Evolutionary conservation across 1,140 invertebrate genomes (phyloP).

Genomic region (Cydia amplana): DNA sequence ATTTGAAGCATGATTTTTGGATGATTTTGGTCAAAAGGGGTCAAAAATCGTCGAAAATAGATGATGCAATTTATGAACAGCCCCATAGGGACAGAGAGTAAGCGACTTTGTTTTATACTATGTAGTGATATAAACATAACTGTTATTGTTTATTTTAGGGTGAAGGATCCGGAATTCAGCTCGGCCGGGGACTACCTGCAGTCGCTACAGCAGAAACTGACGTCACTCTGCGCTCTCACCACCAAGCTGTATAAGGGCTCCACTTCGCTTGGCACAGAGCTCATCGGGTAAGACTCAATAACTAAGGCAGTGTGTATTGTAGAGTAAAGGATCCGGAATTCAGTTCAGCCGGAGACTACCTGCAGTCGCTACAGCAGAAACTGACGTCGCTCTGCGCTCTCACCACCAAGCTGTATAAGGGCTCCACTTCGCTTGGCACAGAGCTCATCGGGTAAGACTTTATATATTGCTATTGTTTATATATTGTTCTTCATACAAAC

Average conservation of each 20-base stretch:
- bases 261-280: conserved; percentile 48
- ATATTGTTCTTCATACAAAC: no score
- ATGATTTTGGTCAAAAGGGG: no score
- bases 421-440: conserved; percentile 46
- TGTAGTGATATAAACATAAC: no score
- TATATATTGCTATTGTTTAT: no score
- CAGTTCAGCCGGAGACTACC: conserved; percentile 57
- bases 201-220: conserved; percentile 62
- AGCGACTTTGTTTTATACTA: no score
- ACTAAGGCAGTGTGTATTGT: neutral
- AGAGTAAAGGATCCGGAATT: conserved; percentile 70
- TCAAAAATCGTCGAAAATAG: no score
- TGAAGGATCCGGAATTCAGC: conserved; percentile 65
- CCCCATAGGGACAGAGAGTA: no score
- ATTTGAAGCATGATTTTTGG: no score
- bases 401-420: conserved; percentile 63
- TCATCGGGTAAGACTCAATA: conserved; percentile 49
- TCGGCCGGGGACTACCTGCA: conserved; percentile 60
- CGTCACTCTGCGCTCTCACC: conserved; percentile 58
- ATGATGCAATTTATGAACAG: no score
- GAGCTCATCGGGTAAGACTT: conserved; percentile 56
- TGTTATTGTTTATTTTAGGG: conserved; percentile 43
- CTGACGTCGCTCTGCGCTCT: conserved; percentile 59
- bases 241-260: conserved; percentile 61
- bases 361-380: conserved; percentile 62